Evolutionary conservation across 2,113 vertebrate species (phyloP), one percentile per base, ranked within the genome.

Genomic region (Syngnathoides biaculeatus): DNA sequence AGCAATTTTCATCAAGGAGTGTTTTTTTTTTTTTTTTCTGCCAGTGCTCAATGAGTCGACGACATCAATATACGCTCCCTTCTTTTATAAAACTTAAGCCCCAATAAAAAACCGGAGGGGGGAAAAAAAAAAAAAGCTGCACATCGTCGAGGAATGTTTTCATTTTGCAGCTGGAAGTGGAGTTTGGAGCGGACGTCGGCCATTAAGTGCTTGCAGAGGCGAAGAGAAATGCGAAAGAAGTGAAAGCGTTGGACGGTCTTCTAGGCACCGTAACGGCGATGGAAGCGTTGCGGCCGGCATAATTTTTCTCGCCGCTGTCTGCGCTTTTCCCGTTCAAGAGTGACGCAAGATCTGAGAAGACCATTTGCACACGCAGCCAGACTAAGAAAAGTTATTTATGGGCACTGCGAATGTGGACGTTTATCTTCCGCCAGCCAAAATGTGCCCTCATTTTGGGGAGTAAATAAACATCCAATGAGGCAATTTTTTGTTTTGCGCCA

Each of bases 131-230:
- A 20, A 48, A 19, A 24, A 8, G 7, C 45, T 71, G 68, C 60
- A 61, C 24, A 14, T 80, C 55, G 68, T 55, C 68, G 45, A 68
- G 77, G 65, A 79, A 69, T 57, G 65, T 63, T 80, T 78, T 85
- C 58, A 58, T 62, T 79, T 68, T 74, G 56, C 45, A 65, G 72
- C 80, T 71, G 61, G 58, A 77, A 64, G 45, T 69, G 63, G 17
- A 64, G 15, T 66, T 73, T 71, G 78, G 75, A 81, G 63, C 53
- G 74, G 62, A 80, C 30, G 68, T 71, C 73, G 61, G 66, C 66
- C 58, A 80, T 79, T 82, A 87, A 86, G 71, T 68, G 67, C 73
- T 67, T 71, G 77, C 79, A 82, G 80, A 68, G 72, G 69, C 47
- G n/a, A 48, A 77, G 69, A 67, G 55, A 56, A 56, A 56, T 7